Evolutionary conservation across 2,888 invertebrate species (phyloP).

Genomic region (Tethea ocularis): DNA sequence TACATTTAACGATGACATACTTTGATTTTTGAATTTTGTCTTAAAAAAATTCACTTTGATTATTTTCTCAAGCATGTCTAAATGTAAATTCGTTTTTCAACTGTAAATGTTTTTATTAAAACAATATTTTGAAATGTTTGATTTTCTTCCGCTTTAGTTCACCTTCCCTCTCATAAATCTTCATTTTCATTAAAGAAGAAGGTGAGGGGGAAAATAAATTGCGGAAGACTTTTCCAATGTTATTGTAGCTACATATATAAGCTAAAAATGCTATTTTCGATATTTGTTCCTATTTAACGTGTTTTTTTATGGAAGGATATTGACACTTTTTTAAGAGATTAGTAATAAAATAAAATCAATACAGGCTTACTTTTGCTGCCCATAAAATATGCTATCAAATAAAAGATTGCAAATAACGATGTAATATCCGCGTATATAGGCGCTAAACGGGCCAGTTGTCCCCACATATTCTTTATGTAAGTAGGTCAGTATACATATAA

Average conservation of each 20-base stretch:
- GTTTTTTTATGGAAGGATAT: too few species aligned
- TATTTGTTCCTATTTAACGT: conserved; percentile 14
- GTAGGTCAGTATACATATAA: conserved; percentile 41
- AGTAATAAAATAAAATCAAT: too few species aligned
- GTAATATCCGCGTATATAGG: neutral
- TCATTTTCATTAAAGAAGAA: conserved; percentile 40
- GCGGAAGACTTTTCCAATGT: conserved; percentile 23
- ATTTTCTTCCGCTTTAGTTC: conserved; percentile 12
- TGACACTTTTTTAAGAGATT: too few species aligned
- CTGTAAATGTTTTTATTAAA: neutral
- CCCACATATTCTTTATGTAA: conserved; percentile 39
- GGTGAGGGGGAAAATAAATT: conserved; percentile 31
- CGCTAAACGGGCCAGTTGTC: conserved; percentile 26
- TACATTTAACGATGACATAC: too few species aligned
- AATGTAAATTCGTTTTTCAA: neutral
- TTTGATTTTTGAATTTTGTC: too few species aligned
- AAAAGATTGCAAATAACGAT: neutral
- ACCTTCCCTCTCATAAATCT: conserved; percentile 37
- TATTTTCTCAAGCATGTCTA: neutral
- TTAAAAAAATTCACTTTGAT: neutral
- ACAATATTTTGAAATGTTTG: conserved; percentile 5
- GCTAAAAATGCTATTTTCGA: neutral
- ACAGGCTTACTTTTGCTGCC: too few species aligned
- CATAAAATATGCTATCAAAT: neutral
- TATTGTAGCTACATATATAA: conserved; percentile 20